Percentiles rank a stretch among this genome's conserved stretches.
These are phyloP conservation scores for Euschistus heros DNA, from an alignment of 1,140 invertebrate genomes.

Conservation along the genomic window DNA sequence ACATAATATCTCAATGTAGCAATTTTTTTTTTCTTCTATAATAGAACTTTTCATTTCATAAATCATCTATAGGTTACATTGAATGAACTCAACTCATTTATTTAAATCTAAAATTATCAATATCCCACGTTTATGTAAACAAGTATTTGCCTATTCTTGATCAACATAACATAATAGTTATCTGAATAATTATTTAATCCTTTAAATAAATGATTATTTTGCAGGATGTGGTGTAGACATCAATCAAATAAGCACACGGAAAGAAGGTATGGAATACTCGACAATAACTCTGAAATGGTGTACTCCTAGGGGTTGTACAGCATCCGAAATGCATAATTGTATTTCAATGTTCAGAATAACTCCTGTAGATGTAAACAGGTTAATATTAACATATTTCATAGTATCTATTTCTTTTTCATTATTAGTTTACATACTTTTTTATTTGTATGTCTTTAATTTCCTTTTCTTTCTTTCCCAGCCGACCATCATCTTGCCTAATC, in stretches of 20 bases:
- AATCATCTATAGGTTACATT: too few species aligned
- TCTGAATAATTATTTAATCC: too few species aligned
- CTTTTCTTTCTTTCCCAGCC: slow-evolving; percentile 34
- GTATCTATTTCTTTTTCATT: neutral
- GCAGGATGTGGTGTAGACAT: slow-evolving; percentile 32
- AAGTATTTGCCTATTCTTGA: too few species aligned
- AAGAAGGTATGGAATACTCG: slow-evolving; percentile 56
- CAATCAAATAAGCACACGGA: slow-evolving; percentile 35
- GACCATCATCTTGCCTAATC: slow-evolving; percentile 90
- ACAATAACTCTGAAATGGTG: slow-evolving; percentile 90
- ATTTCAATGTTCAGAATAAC: slow-evolving; percentile 80
- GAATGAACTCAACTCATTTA: too few species aligned
- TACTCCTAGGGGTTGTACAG: slow-evolving; percentile 75
- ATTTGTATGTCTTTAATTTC: neutral
- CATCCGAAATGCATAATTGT: slow-evolving; percentile 64
- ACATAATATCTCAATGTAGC: too few species aligned
- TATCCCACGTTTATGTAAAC: too few species aligned
- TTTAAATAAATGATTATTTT: neutral
- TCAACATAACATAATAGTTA: too few species aligned
- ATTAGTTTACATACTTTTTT: slow-evolving; percentile 11
- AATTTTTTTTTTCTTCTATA: too few species aligned
- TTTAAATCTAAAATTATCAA: too few species aligned
- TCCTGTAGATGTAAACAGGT: slow-evolving; percentile 86
- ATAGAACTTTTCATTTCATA: too few species aligned
- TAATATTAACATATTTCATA: neutral